Evolutionary conservation across 1,140 invertebrate species (phyloP).

Genomic region (Plectrocnemia conspersa): DNA sequence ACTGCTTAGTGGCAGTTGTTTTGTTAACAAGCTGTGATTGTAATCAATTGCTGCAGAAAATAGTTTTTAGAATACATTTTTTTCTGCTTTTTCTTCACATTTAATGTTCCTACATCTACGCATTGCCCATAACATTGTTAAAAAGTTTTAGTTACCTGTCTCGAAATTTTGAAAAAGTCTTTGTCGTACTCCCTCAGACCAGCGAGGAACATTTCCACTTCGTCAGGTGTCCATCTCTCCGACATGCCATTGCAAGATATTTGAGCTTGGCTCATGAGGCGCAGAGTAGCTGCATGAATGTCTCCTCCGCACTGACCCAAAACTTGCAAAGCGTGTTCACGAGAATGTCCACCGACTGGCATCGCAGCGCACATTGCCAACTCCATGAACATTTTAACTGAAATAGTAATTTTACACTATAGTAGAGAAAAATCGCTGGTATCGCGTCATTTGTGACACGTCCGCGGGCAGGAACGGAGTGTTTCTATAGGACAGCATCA

Average conservation of each 20-base stretch:
- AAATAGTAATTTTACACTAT: conserved; percentile 33
- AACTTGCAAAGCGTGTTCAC: conserved; percentile 90
- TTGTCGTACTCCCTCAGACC: conserved; percentile 88
- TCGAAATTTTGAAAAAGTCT: conserved; percentile 84
- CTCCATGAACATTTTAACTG: conserved; percentile 84
- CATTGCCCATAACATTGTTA: no score
- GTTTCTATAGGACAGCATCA: no score
- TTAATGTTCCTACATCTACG: no score
- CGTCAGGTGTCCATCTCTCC: conserved; percentile 81
- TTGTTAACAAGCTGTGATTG: no score
- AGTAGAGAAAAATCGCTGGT: conserved; percentile 8
- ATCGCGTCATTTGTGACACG: no score
- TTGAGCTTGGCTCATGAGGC: conserved; percentile 60
- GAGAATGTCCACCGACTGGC: conserved; percentile 85
- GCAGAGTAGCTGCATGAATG: conserved; percentile 82
- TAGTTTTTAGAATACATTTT: no score
- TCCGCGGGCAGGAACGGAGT: no score
- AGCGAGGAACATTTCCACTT: conserved; percentile 84
- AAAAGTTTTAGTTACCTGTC: no score
- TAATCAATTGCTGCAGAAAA: no score
- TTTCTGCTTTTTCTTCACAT: no score
- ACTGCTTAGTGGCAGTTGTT: no score
- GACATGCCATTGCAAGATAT: conserved; percentile 66
- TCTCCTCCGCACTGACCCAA: conserved; percentile 82
- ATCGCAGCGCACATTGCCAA: conserved; percentile 89